Conservation (phyloP, 1,140 invertebrate species). For the Drosophila tani region DNA sequence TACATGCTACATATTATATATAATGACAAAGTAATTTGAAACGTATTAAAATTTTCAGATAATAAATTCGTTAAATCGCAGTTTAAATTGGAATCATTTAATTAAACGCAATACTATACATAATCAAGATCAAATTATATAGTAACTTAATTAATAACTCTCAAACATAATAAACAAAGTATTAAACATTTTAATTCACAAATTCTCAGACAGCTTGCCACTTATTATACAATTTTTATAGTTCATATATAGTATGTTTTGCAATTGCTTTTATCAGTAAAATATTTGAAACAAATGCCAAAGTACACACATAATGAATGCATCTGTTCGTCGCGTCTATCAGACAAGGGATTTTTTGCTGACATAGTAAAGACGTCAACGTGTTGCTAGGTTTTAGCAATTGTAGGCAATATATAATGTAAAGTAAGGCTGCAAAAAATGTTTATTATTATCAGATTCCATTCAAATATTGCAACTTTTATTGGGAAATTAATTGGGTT, state of each 20-base stretch:
- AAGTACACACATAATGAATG: conserved; percentile 9
- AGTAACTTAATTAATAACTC: background rate
- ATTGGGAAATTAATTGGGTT: background rate
- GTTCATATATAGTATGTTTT: background rate
- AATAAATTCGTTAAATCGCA: conserved; percentile 1
- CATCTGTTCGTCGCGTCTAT: conserved; percentile 1
- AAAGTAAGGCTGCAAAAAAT: background rate
- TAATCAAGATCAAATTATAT: background rate
- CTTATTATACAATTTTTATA: conserved; percentile 7
- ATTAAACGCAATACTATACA: background rate
- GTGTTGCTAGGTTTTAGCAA: conserved; percentile 4
- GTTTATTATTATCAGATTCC: background rate
- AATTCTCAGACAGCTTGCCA: background rate
- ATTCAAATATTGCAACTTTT: background rate
- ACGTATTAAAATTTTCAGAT: background rate
- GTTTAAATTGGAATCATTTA: background rate
- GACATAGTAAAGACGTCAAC: conserved; percentile 11
- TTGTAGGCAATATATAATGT: background rate
- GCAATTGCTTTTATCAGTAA: background rate
- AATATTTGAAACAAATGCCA: conserved; percentile 1
- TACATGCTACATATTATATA: background rate
- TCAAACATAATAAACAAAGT: background rate
- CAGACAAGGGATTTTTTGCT: background rate
- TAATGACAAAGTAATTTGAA: background rate
- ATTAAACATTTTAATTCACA: conserved; percentile 5